These are phyloP conservation scores for Hedya salicella DNA, from an alignment of 2,888 invertebrate species.

Conservation along the genomic window DNA sequence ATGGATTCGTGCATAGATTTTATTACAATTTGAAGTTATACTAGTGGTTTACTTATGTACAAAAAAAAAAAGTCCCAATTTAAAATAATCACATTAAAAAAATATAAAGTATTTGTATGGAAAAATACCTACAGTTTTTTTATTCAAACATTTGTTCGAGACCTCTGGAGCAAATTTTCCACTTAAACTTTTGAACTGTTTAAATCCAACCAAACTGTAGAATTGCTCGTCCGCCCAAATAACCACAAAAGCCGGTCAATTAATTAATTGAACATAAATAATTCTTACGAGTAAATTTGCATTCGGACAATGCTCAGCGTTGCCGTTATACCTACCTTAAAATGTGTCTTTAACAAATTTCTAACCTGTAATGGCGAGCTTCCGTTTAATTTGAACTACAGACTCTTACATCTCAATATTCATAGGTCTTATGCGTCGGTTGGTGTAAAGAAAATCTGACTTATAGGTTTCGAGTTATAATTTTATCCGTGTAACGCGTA, in stretches of 20 bases:
- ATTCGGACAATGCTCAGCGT: background rate
- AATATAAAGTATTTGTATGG: too few relatives aligned
- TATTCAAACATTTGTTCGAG: too few relatives aligned
- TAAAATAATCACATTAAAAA: too few relatives aligned
- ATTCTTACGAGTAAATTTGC: background rate
- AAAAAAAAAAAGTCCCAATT: too few relatives aligned
- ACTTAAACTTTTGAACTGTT: too few relatives aligned
- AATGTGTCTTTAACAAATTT: constrained; percentile 26
- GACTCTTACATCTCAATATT: background rate
- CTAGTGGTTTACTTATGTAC: too few relatives aligned
- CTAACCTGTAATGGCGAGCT: constrained; percentile 32
- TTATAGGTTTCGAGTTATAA: constrained; percentile 35
- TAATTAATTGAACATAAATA: background rate
- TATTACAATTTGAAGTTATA: too few relatives aligned
- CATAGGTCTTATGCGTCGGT: background rate
- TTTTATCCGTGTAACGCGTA: constrained; percentile 62
- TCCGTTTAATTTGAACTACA: constrained; percentile 36
- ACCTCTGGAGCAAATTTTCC: too few relatives aligned
- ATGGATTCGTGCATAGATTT: too few relatives aligned
- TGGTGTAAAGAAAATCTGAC: constrained; percentile 38
- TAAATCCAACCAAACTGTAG: too few relatives aligned
- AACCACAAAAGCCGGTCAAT: background rate
- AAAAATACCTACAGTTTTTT: too few relatives aligned
- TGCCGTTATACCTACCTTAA: constrained; percentile 25
- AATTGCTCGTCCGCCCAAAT: too few relatives aligned